Percentiles rank a stretch among this genome's conserved stretches.
These are phyloP conservation scores for Anas platyrhynchos DNA, from an alignment of 2,113 vertebrate species.

Conservation along the genomic window DNA sequence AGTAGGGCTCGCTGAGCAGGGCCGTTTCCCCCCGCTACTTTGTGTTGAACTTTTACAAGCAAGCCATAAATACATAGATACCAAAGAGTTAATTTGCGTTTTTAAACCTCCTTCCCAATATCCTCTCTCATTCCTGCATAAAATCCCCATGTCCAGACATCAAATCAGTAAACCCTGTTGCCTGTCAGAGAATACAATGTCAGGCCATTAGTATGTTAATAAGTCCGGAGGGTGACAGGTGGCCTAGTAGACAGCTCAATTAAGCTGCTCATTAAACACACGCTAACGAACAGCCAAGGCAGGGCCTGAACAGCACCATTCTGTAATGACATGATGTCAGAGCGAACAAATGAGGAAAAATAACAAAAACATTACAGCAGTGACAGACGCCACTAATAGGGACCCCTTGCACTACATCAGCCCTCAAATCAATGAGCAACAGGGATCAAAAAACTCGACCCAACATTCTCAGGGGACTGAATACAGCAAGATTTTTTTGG, in stretches of 20 bases:
- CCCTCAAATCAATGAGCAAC: constrained; percentile 87
- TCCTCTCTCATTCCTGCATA: constrained; percentile 83
- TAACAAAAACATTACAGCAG: constrained; percentile 90
- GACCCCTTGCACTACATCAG: constrained; percentile 84
- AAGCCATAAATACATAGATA: constrained; percentile 77
- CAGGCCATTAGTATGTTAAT: constrained; percentile 99
- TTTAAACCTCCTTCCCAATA: constrained; percentile 82
- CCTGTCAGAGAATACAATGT: constrained; percentile 98
- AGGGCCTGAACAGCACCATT: constrained; percentile 92
- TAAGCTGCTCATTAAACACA: constrained; percentile 99
- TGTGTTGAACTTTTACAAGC: constrained; percentile 66
- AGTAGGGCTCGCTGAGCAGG: constrained; percentile 42
- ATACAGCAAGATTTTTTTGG: constrained; percentile 79
- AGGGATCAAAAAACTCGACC: constrained; percentile 88
- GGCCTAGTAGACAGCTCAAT: constrained; percentile 99
- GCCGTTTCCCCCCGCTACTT: constrained; percentile 38
- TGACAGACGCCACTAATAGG: constrained; percentile 97
- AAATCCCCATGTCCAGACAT: constrained; percentile 89
- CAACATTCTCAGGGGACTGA: constrained; percentile 85
- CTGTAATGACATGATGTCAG: constrained; percentile 99
- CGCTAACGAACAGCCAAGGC: constrained; percentile 97
- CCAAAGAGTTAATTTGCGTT: constrained; percentile 87
- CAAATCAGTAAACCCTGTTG: constrained; percentile 88
- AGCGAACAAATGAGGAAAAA: constrained; percentile 95
- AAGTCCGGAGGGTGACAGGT: constrained; percentile 98